Evolutionary conservation across 2,797 vertebrate species (phyloP).

Genomic region (Sebastes wilsoni): DNA sequence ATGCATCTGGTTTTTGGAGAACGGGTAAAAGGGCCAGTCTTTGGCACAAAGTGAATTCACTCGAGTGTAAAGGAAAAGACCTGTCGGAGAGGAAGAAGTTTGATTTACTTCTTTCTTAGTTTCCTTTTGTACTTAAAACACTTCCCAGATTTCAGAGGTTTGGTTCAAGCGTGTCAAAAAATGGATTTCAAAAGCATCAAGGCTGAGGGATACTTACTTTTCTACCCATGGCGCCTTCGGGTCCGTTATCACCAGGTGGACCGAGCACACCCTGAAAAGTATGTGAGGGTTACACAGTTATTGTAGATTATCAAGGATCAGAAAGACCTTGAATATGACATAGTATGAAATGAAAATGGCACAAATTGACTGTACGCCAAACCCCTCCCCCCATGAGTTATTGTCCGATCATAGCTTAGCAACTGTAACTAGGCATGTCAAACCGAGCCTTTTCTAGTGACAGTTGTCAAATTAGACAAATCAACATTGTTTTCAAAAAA

Average conservation of each 20-base stretch:
- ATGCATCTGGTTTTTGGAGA: slow-evolving; percentile 37
- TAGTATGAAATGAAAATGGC: background rate
- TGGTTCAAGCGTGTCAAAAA: background rate
- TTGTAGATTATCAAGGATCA: background rate
- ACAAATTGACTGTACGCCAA: background rate
- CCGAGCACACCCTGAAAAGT: slow-evolving; percentile 84
- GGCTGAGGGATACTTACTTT: slow-evolving; percentile 81
- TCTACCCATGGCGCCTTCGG: slow-evolving; percentile 85
- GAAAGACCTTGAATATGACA: background rate
- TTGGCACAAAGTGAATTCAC: background rate
- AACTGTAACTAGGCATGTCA: background rate
- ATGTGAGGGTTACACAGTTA: background rate
- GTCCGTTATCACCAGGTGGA: slow-evolving; percentile 84
- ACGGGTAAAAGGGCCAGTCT: background rate
- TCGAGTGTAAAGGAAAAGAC: background rate
- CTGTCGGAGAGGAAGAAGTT: background rate
- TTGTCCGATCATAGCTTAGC: background rate
- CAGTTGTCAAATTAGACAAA: background rate
- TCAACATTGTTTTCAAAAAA: background rate
- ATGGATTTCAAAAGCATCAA: background rate
- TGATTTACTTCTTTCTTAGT: background rate
- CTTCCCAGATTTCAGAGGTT: background rate
- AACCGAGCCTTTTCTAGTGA: background rate
- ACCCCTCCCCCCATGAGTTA: background rate
- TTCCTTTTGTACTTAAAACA: background rate